Conservation (phyloP, 1,140 invertebrate species). For the Danaus melanippus region DNA sequence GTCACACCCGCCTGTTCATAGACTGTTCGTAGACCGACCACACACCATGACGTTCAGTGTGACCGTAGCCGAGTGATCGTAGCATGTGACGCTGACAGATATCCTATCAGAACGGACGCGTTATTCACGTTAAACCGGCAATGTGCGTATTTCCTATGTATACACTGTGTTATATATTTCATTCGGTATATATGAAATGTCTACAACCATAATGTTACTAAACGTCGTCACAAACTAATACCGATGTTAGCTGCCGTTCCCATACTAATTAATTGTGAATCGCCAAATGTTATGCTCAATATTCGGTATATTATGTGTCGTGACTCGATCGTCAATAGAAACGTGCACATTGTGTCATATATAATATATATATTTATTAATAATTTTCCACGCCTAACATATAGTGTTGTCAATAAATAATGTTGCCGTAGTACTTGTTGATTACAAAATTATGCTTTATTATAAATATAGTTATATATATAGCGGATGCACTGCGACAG, state of each 20-base stretch:
- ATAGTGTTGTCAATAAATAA: slow-evolving; percentile 55
- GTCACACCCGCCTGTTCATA: slow-evolving; percentile 4
- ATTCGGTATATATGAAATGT: slow-evolving; percentile 10
- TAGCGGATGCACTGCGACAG: slow-evolving; percentile 49
- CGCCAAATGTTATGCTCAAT: slow-evolving; percentile 62
- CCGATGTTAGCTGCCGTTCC: slow-evolving; percentile 12
- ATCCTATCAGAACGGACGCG: slow-evolving; percentile 32
- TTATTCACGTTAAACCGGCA: slow-evolving; percentile 29
- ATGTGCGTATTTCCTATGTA: slow-evolving; percentile 56
- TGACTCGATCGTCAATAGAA: slow-evolving; percentile 23
- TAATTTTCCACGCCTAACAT: slow-evolving; percentile 51
- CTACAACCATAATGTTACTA: slow-evolving; percentile 10
- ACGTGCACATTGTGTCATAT: slow-evolving; percentile 61
- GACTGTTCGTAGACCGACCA: slow-evolving; percentile 2
- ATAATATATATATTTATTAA: slow-evolving; percentile 35
- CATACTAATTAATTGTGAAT: slow-evolving; percentile 16
- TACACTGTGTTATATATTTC: slow-evolving; percentile 22
- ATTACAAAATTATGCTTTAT: slow-evolving; percentile 67
- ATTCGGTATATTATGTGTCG: slow-evolving; percentile 25
- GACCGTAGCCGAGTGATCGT: slow-evolving; percentile 5
- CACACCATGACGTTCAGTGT: slow-evolving; percentile 12
- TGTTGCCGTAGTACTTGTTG: slow-evolving; percentile 63
- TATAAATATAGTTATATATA: slow-evolving; percentile 64
- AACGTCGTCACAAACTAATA: slow-evolving; percentile 46
- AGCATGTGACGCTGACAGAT: slow-evolving; percentile 5